These are phyloP conservation scores for Takifugu bimaculatus DNA, from an alignment of 2,113 vertebrate species.

Conservation along the genomic window DNA sequence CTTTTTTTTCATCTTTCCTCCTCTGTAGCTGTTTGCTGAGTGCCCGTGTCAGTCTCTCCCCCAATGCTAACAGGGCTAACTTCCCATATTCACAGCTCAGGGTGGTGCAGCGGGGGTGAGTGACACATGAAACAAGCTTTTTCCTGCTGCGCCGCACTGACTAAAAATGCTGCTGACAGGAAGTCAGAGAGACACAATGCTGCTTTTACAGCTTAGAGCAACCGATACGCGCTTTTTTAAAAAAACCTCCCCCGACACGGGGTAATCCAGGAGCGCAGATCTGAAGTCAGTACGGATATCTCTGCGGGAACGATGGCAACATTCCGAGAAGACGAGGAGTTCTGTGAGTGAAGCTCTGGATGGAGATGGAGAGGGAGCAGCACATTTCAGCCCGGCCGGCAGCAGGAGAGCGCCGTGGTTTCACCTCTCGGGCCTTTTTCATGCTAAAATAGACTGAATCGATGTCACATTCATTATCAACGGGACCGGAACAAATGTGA, in stretches of 20 bases:
- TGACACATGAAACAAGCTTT: conserved; percentile 62
- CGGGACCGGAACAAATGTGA: no score
- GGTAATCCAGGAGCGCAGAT: conserved; percentile 53
- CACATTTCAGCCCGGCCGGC: no score
- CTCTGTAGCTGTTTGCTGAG: neutral
- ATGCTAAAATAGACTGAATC: no score
- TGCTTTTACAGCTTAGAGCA: conserved; percentile 36
- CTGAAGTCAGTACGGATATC: conserved; percentile 39
- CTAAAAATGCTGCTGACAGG: conserved; percentile 43
- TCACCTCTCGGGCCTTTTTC: no score
- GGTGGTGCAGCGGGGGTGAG: conserved; percentile 13
- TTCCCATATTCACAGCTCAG: conserved; percentile 13
- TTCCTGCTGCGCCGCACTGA: conserved; percentile 32
- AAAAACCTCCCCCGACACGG: conserved; percentile 46
- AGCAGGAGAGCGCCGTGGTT: no score
- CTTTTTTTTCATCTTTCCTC: neutral
- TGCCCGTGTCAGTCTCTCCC: neutral
- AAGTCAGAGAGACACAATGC: conserved; percentile 46
- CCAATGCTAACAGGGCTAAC: neutral
- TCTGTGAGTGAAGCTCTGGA: no score
- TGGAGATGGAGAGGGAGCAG: no score
- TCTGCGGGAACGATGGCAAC: neutral
- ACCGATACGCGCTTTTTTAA: conserved; percentile 53
- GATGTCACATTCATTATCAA: no score
- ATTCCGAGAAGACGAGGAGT: neutral